Percentiles rank a stretch among this genome's conserved stretches.
phyloP scores from a whole-genome alignment of 2,888 invertebrate genomes.

The Anodontia alba region DNA sequence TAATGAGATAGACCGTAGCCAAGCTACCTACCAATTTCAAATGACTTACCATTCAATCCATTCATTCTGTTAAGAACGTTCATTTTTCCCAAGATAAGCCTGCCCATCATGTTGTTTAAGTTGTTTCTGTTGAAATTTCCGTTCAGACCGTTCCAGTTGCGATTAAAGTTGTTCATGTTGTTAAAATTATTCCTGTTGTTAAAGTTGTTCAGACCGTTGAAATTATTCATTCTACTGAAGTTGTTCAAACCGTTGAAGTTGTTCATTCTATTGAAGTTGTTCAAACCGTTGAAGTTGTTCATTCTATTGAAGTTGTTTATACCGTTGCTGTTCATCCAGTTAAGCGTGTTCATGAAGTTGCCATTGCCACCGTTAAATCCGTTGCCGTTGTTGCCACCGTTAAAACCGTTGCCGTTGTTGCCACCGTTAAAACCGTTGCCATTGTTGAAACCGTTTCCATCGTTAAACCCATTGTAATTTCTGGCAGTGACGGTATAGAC shows the following conservation, averaged over 20 bases:
- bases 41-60: neutral
- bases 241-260: neutral
- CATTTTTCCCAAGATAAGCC: neutral
- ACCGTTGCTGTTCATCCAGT: neutral
- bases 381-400: neutral
- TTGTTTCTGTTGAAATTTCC: conserved; percentile 4
- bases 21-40: neutral
- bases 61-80: neutral
- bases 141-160: too few species aligned
- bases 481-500: neutral
- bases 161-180: neutral
- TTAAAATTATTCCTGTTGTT: neutral
- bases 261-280: neutral
- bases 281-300: neutral
- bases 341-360: neutral
- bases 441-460: neutral
- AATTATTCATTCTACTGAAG: neutral
- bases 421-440: neutral
- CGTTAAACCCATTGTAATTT: neutral
- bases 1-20: neutral
- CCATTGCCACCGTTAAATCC: neutral
- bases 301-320: neutral
- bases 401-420: conserved; percentile 1
- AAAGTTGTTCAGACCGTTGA: neutral
- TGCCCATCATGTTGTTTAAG: neutral